Evolutionary conservation across 30 jellyfish, hydroid and myxozoan species (phyloP), one percentile per base, ranked within the genome.

Genomic region (Hydra vulgaris): DNA sequence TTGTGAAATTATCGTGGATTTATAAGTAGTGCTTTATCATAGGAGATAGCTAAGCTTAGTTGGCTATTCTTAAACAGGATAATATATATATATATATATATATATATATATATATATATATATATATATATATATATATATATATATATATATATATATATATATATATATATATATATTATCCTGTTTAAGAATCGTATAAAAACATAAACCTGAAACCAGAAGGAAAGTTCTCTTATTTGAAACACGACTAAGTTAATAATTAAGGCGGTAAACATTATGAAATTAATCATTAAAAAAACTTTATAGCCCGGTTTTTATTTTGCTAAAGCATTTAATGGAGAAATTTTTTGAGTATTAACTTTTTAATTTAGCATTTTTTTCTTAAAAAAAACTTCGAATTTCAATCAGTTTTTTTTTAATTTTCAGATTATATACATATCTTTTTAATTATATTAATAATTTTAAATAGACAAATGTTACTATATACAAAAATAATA

Each of bases 301-400:
- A 40, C 61, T 73, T 21, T 73, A n/a, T 73, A 19, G 81, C 53
- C 22, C 25, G 25, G 81, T 73, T 73, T 73, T 73, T 40, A 40
- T 40, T 40, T 40, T 12, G 61, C 61, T 40, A 40, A 40, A 40
- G 12, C 61, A 40, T 40, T 40, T 40, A 3, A 40, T 40, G 61
- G 61, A 40, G 61, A 40, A 40, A 40, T 40, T 40, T 40, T 5
- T 40, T 40, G 61, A 3, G 61, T 40, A 40, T 40, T 40, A 3
- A 3, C 61, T 40, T 40, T 40, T 40, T 40, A 40, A 3, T 40
- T 40, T 40, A 40, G 61, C 12, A 40, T 40, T 40, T 40, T 40
- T 40, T 40, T 40, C 61, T 40, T 40, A 12, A 40, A 40, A n/a
- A 40, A 40, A 40, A 40, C 61, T 40, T 40, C 61, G 61, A 40